Percentiles rank a stretch among this genome's conserved stretches.
These are phyloP conservation scores for Pogonocichla stellata DNA, from an alignment of 2,113 vertebrate genomes.

Conservation along the genomic window DNA sequence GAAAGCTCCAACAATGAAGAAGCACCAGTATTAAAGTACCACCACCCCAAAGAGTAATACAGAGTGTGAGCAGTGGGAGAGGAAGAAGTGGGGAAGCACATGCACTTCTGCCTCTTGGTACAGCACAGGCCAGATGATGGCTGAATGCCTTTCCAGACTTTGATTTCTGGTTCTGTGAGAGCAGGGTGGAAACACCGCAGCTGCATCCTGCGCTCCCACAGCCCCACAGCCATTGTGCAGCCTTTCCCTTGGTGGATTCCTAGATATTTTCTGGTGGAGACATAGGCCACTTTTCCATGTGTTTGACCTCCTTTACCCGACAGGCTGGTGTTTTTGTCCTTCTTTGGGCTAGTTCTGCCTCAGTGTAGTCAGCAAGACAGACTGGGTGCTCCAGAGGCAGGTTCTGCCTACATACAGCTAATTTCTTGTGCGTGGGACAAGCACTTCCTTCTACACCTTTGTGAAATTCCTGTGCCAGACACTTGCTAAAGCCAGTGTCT, in stretches of 20 bases:
- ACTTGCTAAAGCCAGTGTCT: background rate
- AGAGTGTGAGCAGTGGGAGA: background rate
- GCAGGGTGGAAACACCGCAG: fast-evolving
- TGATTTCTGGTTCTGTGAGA: background rate
- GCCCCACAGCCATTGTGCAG: background rate
- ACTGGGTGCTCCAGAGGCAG: background rate
- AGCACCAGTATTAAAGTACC: background rate
- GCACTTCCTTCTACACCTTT: background rate
- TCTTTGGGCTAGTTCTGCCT: background rate
- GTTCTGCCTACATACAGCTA: background rate
- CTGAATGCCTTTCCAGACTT: background rate
- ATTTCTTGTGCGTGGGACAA: background rate
- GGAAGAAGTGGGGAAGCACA: background rate
- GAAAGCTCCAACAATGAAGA: background rate
- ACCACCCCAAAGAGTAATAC: background rate
- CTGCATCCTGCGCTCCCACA: background rate
- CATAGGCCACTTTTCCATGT: background rate
- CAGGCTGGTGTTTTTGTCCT: background rate
- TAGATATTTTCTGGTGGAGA: background rate
- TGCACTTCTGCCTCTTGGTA: background rate
- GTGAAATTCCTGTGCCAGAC: background rate
- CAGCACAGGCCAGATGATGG: background rate
- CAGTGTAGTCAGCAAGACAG: background rate
- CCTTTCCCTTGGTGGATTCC: background rate
- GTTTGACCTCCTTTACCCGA: background rate